Evolutionary conservation across 1,140 invertebrate species (phyloP), one percentile per base, ranked within the genome.

Genomic region (Lepidurus arcticus): DNA sequence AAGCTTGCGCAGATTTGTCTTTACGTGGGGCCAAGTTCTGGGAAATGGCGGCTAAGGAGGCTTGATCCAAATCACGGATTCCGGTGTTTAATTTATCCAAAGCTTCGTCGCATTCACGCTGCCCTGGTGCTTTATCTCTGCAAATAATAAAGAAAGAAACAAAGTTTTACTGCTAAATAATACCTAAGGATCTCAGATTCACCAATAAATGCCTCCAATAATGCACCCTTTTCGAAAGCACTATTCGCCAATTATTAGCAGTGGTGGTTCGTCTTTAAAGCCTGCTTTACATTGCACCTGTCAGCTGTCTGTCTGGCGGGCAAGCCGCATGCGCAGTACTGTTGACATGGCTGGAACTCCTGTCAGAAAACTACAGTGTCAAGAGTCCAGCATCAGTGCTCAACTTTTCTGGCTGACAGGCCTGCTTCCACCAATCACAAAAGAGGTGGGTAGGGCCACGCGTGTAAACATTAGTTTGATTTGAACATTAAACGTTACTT

Each of bases 121-220:
- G 95, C 0, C 97, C 97, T 0, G 97, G 97, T 0, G 96, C 96
- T 83, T 94, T 95, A 82, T 98, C 96, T 53, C 95, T 92, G 82
- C 45, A 45, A 34, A 7, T 44, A 45, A 76, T 42, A 42, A 8
- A 42, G 78, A 42, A 8, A 78, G 44, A 78, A 16, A 42, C 10
- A 10, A 16, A 47, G 16, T 47, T 44, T 47, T n/a, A 79, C 45
- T n/a, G 26, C 11, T 43, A 73, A 77, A 1, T 5, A 16, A 79
- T 78, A 10, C 3, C 1, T 74, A 5, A 78, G 44, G 24, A 8
- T 11, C 42, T 75, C 7, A 75, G 7, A 42, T 73, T 6, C n/a
- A 76, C 7, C 9, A 73, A 73, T 34, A 34, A 34, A 34, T 34
- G 34, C 65, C 16, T 24, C 65, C 65, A n/a, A 16, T 3, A 73